phyloP scores from a whole-genome alignment of 1,140 invertebrate species.

The Aphelenchoides fujianensis region DNA sequence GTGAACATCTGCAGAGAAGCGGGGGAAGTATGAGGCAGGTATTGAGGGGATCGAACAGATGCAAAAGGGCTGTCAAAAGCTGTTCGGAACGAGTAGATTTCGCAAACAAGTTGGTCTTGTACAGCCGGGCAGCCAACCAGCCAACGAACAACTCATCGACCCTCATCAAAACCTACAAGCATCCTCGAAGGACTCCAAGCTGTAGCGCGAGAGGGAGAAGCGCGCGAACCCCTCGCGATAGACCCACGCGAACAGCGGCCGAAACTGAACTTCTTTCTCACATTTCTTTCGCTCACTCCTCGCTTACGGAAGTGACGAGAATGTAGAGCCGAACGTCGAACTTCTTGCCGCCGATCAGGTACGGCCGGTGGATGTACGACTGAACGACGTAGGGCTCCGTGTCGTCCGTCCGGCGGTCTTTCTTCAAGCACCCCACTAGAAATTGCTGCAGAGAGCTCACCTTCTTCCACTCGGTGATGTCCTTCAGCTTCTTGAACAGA shows the following conservation, averaged over 20 bases:
- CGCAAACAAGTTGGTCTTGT: too few species aligned
- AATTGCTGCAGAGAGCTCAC: constrained; percentile 46
- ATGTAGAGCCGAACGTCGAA: constrained; percentile 66
- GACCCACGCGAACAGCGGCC: constrained; percentile 65
- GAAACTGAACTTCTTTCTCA: constrained; percentile 64
- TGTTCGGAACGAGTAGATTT: too few species aligned
- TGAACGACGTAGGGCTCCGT: constrained; percentile 56
- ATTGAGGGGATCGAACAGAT: too few species aligned
- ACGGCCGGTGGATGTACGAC: constrained; percentile 62
- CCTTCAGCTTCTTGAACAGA: constrained; percentile 65
- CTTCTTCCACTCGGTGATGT: constrained; percentile 68
- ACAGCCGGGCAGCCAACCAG: too few species aligned
- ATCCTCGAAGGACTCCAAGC: too few species aligned
- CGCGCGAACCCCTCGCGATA: constrained; percentile 61
- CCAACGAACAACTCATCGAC: too few species aligned
- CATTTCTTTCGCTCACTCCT: not conserved
- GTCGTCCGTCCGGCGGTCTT: constrained; percentile 42
- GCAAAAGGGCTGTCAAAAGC: too few species aligned
- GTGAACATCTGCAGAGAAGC: constrained; percentile 65
- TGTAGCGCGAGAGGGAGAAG: not conserved
- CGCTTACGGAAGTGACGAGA: constrained; percentile 64
- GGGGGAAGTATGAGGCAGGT: constrained; percentile 13
- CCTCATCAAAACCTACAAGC: too few species aligned
- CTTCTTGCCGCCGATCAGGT: constrained; percentile 67
- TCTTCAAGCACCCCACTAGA: constrained; percentile 18